A percentile compares a stretch with the other conserved stretches of the same genome.
Conservation (phyloP, 2,888 invertebrate genomes). For the Bimastos eiseni region DNA sequence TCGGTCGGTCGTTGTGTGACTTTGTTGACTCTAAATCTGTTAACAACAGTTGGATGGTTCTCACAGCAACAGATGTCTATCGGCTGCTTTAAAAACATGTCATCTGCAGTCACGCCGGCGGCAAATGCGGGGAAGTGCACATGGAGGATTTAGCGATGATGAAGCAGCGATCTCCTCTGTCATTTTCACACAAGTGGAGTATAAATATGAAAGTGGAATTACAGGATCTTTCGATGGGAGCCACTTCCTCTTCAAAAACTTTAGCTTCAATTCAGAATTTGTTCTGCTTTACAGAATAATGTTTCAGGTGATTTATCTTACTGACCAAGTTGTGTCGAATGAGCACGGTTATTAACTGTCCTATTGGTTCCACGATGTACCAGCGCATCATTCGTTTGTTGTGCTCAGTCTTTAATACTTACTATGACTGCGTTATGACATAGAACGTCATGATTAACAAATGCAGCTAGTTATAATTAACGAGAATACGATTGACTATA, state of each 20-base stretch:
- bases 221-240: not conserved
- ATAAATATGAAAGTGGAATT: not conserved
- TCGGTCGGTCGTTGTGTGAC: not conserved
- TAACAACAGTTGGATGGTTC: constrained; percentile 13
- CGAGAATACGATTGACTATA: no score
- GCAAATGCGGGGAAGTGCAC: not conserved
- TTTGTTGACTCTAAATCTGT: constrained; percentile 13
- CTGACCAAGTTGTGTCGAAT: not conserved
- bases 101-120: not conserved
- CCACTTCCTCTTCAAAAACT: not conserved
- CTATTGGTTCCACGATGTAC: not conserved
- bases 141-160: not conserved
- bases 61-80: not conserved
- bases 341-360: not conserved
- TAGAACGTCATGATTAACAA: no score
- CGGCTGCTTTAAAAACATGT: not conserved
- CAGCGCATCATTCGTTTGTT: not conserved
- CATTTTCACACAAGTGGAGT: not conserved
- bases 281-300: not conserved
- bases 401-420: no score
- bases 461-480: no score
- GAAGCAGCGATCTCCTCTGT: not conserved
- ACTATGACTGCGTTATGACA: no score
- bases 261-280: not conserved
- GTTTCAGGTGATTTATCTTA: not conserved